Percentiles rank a stretch among this genome's conserved stretches.
Conservation (phyloP, 1,140 invertebrate genomes). For the Cotesia chilonis region DNA sequence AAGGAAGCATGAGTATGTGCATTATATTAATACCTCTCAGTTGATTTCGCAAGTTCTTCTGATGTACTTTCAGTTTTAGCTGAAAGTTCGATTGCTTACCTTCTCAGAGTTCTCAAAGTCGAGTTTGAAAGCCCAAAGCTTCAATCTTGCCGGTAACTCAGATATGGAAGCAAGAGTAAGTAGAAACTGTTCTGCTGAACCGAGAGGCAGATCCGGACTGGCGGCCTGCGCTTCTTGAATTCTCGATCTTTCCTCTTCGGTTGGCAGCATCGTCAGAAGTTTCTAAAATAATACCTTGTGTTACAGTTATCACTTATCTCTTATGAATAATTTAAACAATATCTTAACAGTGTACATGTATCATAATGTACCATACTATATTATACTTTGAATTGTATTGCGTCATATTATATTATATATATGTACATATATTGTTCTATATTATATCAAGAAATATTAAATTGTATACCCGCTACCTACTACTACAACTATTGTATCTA, state of each 20-base stretch:
- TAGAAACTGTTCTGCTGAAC: conserved; percentile 97
- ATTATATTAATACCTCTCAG: conserved; percentile 16
- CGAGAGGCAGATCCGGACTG: conserved; percentile 94
- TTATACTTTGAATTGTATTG: too few relatives aligned
- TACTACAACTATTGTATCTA: too few relatives aligned
- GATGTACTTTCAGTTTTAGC: too few relatives aligned
- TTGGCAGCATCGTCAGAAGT: conserved; percentile 96
- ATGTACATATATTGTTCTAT: too few relatives aligned
- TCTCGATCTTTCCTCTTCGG: conserved; percentile 94
- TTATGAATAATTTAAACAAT: too few relatives aligned
- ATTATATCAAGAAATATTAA: too few relatives aligned
- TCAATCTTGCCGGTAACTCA: conserved; percentile 92
- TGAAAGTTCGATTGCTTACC: conserved; percentile 64
- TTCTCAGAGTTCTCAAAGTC: conserved; percentile 97
- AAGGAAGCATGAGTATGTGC: neutral
- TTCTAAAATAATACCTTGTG: conserved; percentile 71
- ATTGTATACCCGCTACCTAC: too few relatives aligned
- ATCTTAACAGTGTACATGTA: too few relatives aligned
- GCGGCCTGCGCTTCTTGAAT: conserved; percentile 94
- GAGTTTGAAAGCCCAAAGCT: conserved; percentile 98
- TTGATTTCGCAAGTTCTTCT: conserved; percentile 36
- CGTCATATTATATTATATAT: too few relatives aligned
- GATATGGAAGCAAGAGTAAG: conserved; percentile 95
- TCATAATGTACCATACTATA: too few relatives aligned
- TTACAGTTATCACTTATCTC: too few relatives aligned